A percentile compares a stretch with the other conserved stretches of the same genome.
Conservation (phyloP, 2,888 invertebrate species). For the Mesochorus sp. region DNA sequence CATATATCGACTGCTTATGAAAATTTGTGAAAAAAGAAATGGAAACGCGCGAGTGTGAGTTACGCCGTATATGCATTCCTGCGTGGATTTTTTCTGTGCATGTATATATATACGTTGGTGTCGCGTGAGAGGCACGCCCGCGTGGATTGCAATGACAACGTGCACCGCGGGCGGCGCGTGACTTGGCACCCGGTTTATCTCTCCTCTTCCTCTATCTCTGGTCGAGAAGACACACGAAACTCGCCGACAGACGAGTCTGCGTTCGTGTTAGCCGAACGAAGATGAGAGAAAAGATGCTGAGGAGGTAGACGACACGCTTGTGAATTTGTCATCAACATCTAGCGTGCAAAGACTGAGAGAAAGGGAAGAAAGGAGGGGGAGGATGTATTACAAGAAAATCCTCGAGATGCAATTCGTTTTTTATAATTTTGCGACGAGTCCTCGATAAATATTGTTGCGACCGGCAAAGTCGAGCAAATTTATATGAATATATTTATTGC, state of each 20-base stretch:
- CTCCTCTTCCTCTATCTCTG: constrained; percentile 8
- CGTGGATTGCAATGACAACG: constrained; percentile 78
- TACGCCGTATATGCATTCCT: constrained; percentile 43
- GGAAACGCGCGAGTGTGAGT: background rate
- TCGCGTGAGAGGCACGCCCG: constrained; percentile 52
- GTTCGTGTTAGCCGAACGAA: constrained; percentile 63
- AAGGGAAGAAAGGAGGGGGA: constrained; percentile 48
- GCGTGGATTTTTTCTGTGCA: too few species aligned
- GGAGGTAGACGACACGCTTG: constrained; percentile 61
- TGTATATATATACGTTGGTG: constrained; percentile 68
- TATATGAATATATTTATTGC: background rate
- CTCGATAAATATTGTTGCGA: constrained; percentile 17
- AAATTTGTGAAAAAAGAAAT: too few species aligned
- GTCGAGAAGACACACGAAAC: constrained; percentile 61
- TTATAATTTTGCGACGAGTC: background rate
- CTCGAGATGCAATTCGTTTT: constrained; percentile 13
- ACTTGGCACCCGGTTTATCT: constrained; percentile 74
- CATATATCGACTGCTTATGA: too few species aligned
- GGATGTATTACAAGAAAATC: constrained; percentile 25
- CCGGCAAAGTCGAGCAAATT: background rate
- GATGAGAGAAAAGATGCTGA: constrained; percentile 59
- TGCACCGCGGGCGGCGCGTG: constrained; percentile 79
- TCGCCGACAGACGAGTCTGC: constrained; percentile 76
- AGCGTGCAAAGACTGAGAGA: constrained; percentile 42
- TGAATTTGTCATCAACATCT: constrained; percentile 60